Base-by-base conservation (phyloP, 2,888 invertebrate species). In the Bugulina stolonifera region DNA sequence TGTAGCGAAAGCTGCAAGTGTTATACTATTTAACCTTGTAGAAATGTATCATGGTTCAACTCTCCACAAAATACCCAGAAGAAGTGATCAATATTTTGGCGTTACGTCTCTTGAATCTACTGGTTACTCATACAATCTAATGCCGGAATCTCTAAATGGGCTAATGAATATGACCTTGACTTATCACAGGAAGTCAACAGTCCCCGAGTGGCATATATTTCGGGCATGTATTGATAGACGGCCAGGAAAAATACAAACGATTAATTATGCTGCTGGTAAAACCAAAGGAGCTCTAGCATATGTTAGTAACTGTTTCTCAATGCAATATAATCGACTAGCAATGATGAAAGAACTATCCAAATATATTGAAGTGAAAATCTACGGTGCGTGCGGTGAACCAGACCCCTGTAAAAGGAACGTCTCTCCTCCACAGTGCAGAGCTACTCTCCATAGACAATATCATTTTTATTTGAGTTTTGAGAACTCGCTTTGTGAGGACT, bases 121-220 rank as follows among this genome's bases (percentile, higher is more conserved):
- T 5, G 64, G 64, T 3, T 64, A 64, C 64, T 29, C 29, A 18
- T 64, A 25, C 32, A 64, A 64, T 34, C 10, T 64, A 14, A 64
- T 64, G 64, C 32, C 64, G 2, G 29, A 2, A 2, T 29, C 2
- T 25, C 32, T 64, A 3, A 32, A 64, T 64, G 64, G 64, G 32
- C 64, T 64, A 10, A 64, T 64, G 5, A 64, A 64, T n/a, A 25
- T 64, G 22, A 64, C 64, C 2, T 22, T 27, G 14, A 64, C 64
- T 14, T 64, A 64, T 34, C 29, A 34, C 64, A 27, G 64, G 29
- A 64, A 34, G 64, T 64, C 64, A 5, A 64, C 64, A 5, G 64
- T 64, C 32, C 64, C 64, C 18, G 64, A 64, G n/a, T 64, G 64
- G 64, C 64, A 64, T 34, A 64, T 64, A 32, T 64, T 64, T 64